Evolutionary conservation across 2,888 invertebrate genomes (phyloP).

Genomic region (Plagiodera versicolora): DNA sequence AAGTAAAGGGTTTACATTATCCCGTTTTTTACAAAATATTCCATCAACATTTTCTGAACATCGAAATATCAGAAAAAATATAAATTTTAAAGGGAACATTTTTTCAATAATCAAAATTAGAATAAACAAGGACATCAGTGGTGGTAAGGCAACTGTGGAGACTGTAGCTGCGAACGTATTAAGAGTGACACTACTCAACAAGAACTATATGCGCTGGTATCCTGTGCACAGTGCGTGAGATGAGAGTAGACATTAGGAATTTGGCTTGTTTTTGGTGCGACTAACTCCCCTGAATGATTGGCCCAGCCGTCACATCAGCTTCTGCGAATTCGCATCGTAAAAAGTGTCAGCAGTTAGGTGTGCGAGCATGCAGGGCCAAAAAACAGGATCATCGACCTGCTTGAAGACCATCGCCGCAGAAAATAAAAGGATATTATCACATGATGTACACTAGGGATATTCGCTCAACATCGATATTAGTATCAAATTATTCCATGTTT

Average conservation of each 20-base stretch:
- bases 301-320: conserved; percentile 43
- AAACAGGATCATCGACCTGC: conserved; percentile 48
- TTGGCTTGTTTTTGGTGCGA: conserved; percentile 12
- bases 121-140: too few species aligned
- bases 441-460: not conserved
- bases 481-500: too few species aligned
- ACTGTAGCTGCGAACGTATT: not conserved
- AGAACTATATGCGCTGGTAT: not conserved
- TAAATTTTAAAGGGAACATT: too few species aligned
- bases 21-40: too few species aligned
- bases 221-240: not conserved
- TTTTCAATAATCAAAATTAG: too few species aligned
- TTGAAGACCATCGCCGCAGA: conserved; percentile 23
- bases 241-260: conserved; percentile 14
- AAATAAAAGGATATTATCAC: not conserved
- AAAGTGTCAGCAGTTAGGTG: conserved; percentile 44
- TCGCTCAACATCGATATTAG: too few species aligned
- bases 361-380: conserved; percentile 46
- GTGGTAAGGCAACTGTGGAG: too few species aligned
- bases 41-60: too few species aligned
- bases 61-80: too few species aligned
- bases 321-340: conserved; percentile 48
- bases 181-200: not conserved
- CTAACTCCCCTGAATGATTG: conserved; percentile 42
- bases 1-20: too few species aligned